A percentile compares a stretch with the other conserved stretches of the same genome.
These are phyloP conservation scores for Philereme vetulata DNA, from an alignment of 2,888 invertebrate genomes.

Conservation along the genomic window DNA sequence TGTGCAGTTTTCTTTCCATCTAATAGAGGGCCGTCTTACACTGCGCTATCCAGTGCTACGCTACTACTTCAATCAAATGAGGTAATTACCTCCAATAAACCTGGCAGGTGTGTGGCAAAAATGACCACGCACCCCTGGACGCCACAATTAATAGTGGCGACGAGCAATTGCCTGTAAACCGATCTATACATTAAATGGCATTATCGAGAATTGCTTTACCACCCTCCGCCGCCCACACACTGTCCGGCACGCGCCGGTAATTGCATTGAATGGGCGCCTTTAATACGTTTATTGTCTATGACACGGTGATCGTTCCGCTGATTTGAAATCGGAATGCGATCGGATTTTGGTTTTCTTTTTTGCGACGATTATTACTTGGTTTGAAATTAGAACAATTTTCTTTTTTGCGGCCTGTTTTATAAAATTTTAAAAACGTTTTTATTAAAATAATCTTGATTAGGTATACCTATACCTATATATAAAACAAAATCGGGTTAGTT, in stretches of 20 bases:
- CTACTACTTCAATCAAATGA: no score
- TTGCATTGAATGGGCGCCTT: slow-evolving; percentile 64
- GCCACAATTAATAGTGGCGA: slow-evolving; percentile 68
- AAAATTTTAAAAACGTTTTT: no score
- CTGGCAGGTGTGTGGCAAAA: slow-evolving; percentile 39
- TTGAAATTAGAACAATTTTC: slow-evolving; percentile 50
- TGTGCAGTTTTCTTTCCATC: no score
- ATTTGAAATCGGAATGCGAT: slow-evolving; percentile 54
- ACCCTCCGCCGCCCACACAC: slow-evolving; percentile 45
- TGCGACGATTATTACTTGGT: slow-evolving; percentile 32
- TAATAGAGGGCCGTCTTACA: no score
- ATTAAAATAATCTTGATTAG: no score
- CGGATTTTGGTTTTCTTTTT: slow-evolving; percentile 13
- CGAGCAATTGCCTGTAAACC: slow-evolving; percentile 68
- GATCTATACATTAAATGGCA: slow-evolving; percentile 70
- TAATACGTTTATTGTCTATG: slow-evolving; percentile 72
- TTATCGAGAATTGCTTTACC: slow-evolving; percentile 67
- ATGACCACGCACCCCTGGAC: slow-evolving; percentile 40
- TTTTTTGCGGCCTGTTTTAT: slow-evolving; percentile 4
- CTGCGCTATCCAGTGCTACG: no score
- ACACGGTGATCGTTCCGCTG: slow-evolving; percentile 43
- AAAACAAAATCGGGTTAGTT: no score
- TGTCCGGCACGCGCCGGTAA: slow-evolving; percentile 68
- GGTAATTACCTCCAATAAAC: slow-evolving; percentile 17
- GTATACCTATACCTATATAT: no score